Evolutionary conservation across 2,113 vertebrate species (phyloP).

Genomic region (Phalacrocorax brasilianus): DNA sequence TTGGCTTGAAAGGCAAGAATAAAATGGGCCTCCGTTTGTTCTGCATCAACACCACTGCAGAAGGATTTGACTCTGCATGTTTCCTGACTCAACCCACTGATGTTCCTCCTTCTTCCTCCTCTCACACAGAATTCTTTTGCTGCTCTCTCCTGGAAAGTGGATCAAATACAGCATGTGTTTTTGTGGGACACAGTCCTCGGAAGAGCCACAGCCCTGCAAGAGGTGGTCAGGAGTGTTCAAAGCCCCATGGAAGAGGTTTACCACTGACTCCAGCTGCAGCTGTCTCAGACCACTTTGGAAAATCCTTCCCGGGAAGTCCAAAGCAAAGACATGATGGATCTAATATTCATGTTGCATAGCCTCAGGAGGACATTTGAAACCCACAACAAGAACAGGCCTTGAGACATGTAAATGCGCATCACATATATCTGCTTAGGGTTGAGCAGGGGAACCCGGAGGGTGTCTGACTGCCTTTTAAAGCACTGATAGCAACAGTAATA

Average conservation of each 20-base stretch:
- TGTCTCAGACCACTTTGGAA: not conserved
- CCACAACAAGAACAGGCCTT: not conserved
- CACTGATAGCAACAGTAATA: not conserved
- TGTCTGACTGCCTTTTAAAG: not conserved
- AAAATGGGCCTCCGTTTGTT: not conserved
- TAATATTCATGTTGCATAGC: not conserved
- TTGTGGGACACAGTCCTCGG: not conserved
- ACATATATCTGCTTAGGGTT: not conserved
- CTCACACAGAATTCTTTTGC: slow-evolving; percentile 24
- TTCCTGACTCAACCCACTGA: not conserved
- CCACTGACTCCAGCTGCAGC: not conserved
- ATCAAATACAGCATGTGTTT: not conserved
- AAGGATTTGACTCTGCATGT: not conserved
- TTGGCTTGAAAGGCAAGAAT: not conserved
- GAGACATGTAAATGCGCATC: not conserved
- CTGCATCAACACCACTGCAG: not conserved
- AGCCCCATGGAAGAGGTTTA: not conserved
- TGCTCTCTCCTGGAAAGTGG: slow-evolving; percentile 39
- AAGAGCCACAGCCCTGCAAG: not conserved
- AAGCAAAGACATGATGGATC: not conserved
- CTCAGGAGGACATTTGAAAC: not conserved
- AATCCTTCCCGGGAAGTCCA: not conserved
- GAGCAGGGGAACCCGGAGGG: not conserved
- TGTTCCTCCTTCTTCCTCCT: not conserved
- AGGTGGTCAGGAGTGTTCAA: not conserved